These are phyloP conservation scores for Alexandromys fortis DNA, from an alignment of 2,113 vertebrate genomes.

Conservation along the genomic window DNA sequence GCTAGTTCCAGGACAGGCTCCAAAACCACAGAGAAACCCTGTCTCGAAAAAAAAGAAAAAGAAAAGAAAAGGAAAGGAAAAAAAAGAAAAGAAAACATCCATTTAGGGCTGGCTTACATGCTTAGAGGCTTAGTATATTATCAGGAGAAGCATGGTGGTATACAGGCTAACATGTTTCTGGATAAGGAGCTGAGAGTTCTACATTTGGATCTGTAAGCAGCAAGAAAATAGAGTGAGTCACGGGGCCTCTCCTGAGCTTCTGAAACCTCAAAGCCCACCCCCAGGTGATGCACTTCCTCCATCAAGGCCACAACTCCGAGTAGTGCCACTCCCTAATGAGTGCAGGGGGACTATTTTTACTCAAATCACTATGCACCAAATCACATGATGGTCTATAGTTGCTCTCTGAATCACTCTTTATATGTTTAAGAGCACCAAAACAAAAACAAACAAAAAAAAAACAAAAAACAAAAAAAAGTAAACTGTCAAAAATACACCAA, in stretches of 20 bases:
- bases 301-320: background rate
- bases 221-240: background rate
- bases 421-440: background rate
- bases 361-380: background rate
- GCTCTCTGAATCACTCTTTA: background rate
- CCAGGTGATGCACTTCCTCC: background rate
- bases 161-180: background rate
- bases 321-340: background rate
- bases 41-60: too few relatives aligned
- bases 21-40: too few relatives aligned
- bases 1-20: too few relatives aligned
- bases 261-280: background rate
- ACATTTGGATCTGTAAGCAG: background rate
- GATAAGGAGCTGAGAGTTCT: background rate
- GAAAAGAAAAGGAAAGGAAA: too few relatives aligned
- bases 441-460: background rate
- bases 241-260: background rate
- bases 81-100: too few relatives aligned
- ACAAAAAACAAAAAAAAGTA: background rate
- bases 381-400: background rate
- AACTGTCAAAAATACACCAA: background rate
- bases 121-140: background rate
- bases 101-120: background rate
- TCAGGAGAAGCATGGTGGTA: background rate
- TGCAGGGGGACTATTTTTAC: background rate